Evolutionary conservation across 92 coral and sea anemone genomes (phyloP).

Genomic region (Galaxea fascicularis): DNA sequence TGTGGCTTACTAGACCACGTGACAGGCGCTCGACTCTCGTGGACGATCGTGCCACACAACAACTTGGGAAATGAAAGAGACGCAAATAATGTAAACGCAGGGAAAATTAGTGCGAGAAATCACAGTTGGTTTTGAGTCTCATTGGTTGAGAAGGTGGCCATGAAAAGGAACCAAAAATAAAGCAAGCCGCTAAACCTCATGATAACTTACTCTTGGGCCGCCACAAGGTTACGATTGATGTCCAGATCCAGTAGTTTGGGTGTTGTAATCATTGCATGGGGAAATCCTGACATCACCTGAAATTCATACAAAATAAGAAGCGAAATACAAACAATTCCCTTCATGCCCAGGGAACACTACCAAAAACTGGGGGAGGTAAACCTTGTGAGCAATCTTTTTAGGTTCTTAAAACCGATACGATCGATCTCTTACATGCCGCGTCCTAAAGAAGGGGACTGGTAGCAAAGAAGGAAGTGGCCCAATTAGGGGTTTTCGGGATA

Average conservation of each 20-base stretch:
- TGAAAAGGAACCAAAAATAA: neutral
- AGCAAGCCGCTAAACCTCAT: neutral
- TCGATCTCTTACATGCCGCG: neutral
- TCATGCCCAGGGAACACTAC: neutral
- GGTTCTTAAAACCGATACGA: neutral
- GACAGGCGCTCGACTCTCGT: too few relatives aligned
- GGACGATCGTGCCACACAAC: too few relatives aligned
- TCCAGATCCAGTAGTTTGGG: conserved; percentile 93
- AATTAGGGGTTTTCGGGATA: too few relatives aligned
- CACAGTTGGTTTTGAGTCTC: too few relatives aligned
- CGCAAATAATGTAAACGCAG: neutral
- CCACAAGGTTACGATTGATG: conserved; percentile 86
- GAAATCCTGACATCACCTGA: conserved; percentile 48
- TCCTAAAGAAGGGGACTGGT: too few relatives aligned
- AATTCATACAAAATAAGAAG: neutral
- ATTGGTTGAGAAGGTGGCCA: too few relatives aligned
- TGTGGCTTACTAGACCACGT: too few relatives aligned
- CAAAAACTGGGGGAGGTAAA: too few relatives aligned
- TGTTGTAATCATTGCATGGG: conserved; percentile 71
- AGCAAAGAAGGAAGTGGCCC: too few relatives aligned
- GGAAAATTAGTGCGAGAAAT: neutral
- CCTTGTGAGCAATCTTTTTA: too few relatives aligned
- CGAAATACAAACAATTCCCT: neutral
- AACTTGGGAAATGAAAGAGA: too few relatives aligned
- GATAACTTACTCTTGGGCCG: conserved; percentile 81